A percentile compares a stretch with the other conserved stretches of the same genome.
phyloP scores from a whole-genome alignment of 2,888 invertebrate species.

The Conchocele bisecta region DNA sequence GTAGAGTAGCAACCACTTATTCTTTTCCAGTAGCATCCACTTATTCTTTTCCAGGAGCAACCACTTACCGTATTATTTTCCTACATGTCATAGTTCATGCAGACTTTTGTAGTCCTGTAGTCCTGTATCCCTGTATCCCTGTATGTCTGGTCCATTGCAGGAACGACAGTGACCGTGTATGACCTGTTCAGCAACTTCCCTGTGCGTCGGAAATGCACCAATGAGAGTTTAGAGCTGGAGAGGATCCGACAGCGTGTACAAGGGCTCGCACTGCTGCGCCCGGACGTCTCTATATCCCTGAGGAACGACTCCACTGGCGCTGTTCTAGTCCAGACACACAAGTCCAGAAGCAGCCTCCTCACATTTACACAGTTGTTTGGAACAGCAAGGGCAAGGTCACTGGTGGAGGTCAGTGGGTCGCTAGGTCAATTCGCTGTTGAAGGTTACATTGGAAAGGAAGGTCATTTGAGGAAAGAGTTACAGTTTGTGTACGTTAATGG shows the following conservation, averaged over 20 bases:
- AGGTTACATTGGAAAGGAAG: constrained; percentile 85
- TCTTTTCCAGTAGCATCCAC: no score
- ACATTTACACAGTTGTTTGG: constrained; percentile 85
- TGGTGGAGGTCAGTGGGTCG: constrained; percentile 82
- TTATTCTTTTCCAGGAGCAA: no score
- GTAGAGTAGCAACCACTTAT: no score
- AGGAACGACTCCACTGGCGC: constrained; percentile 87
- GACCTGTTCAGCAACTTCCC: constrained; percentile 87
- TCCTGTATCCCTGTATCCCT: no score
- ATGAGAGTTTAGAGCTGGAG: constrained; percentile 85
- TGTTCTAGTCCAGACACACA: constrained; percentile 86
- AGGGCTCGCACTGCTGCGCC: constrained; percentile 87
- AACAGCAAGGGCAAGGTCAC: constrained; percentile 79
- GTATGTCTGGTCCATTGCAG: no score
- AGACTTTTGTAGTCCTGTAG: no score
- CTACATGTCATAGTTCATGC: no score
- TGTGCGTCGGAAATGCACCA: constrained; percentile 86
- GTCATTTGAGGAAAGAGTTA: constrained; percentile 83
- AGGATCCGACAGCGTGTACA: constrained; percentile 86
- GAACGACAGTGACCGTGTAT: constrained; percentile 89
- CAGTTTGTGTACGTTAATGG: constrained; percentile 89
- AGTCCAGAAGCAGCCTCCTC: constrained; percentile 85
- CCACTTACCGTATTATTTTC: no score
- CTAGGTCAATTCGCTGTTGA: constrained; percentile 84
- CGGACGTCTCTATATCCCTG: constrained; percentile 87